Percentiles rank a stretch among this genome's conserved stretches.
phyloP scores from a whole-genome alignment of 2,888 invertebrate species.

The Meandrusa payeni region DNA sequence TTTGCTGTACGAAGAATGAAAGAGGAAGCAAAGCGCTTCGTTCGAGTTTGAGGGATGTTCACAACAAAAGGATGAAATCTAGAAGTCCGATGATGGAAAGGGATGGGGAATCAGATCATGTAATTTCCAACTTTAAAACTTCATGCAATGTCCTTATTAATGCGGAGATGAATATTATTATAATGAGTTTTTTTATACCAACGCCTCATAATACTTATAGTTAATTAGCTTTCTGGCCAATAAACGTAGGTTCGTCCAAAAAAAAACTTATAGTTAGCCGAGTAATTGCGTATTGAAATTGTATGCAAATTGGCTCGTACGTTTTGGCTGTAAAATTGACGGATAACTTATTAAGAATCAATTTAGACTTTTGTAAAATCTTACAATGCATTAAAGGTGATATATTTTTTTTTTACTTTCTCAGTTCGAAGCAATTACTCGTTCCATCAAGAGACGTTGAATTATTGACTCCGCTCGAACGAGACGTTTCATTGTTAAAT shows the following conservation, averaged over 20 bases:
- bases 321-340: slow-evolving; percentile 62
- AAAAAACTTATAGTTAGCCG: slow-evolving; percentile 25
- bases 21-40: no score
- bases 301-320: slow-evolving; percentile 56
- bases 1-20: no score
- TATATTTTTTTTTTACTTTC: slow-evolving; percentile 1
- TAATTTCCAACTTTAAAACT: slow-evolving; percentile 35
- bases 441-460: slow-evolving; percentile 4
- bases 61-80: no score
- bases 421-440: slow-evolving; percentile 11
- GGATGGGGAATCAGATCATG: no score
- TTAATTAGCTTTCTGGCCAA: no score
- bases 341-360: slow-evolving; percentile 67
- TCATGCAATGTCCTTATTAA: slow-evolving; percentile 30
- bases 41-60: no score
- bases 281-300: slow-evolving; percentile 35
- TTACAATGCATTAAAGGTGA: slow-evolving; percentile 8
- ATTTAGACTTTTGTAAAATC: slow-evolving; percentile 54
- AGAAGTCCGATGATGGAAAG: no score
- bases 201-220: no score
- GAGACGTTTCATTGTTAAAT: slow-evolving; percentile 13
- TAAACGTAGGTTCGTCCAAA: no score
- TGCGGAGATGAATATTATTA: slow-evolving; percentile 32
- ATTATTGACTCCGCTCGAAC: slow-evolving; percentile 6
- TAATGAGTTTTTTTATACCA: slow-evolving; percentile 33